These are phyloP conservation scores for Cynodonichthys magdalenae DNA, from an alignment of 2,797 vertebrate species.

Conservation along the genomic window DNA sequence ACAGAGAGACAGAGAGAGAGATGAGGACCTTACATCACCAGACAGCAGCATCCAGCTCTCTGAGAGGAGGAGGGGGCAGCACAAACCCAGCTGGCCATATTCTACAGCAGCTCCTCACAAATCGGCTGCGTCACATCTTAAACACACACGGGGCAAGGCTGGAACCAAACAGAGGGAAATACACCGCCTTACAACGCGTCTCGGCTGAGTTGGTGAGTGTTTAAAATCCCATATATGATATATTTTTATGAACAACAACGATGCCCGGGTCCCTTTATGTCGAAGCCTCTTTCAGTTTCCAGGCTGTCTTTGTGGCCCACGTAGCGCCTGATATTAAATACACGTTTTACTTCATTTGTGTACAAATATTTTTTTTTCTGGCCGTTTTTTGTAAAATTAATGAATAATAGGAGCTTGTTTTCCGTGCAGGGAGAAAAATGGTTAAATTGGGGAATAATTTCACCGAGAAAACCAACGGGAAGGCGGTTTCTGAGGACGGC, in stretches of 20 bases:
- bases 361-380: no score
- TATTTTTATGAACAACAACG: background rate
- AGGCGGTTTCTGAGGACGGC: conserved; percentile 89
- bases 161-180: conserved; percentile 18
- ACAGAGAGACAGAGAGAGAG: background rate
- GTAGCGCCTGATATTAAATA: conserved; percentile 17
- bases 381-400: background rate
- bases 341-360: background rate
- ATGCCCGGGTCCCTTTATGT: conserved; percentile 30
- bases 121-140: conserved; percentile 77
- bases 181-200: conserved; percentile 1
- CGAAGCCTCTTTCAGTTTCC: conserved; percentile 44
- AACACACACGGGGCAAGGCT: conserved; percentile 5
- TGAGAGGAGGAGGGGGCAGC: conserved; percentile 33
- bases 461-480: conserved; percentile 88
- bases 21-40: conserved; percentile 64
- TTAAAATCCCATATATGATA: conserved; percentile 13
- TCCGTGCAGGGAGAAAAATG: conserved; percentile 82
- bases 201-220: conserved; percentile 58
- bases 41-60: conserved; percentile 59
- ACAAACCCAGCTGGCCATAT: conserved; percentile 66
- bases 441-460: conserved; percentile 95
- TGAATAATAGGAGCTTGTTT: conserved; percentile 18
- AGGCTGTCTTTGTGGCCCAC: conserved; percentile 31
- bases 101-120: conserved; percentile 66